These are phyloP conservation scores for Macrophya alboannulata DNA, from an alignment of 2,888 invertebrate genomes.

Conservation along the genomic window DNA sequence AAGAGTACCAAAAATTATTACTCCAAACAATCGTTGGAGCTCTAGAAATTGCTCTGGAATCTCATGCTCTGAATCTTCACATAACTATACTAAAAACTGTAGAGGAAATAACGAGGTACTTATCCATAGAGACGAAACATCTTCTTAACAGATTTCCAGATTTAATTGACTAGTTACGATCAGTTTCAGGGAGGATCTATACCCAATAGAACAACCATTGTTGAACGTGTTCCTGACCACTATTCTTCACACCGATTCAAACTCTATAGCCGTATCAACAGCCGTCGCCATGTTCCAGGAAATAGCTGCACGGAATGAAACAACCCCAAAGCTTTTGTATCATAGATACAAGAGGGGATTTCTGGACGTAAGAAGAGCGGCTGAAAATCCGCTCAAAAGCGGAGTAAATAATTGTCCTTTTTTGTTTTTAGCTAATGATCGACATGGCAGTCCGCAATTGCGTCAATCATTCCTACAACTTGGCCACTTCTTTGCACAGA, in stretches of 20 bases:
- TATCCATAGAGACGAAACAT: background rate
- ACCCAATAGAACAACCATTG: constrained; percentile 75
- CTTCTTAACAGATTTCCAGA: background rate
- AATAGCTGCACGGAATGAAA: constrained; percentile 82
- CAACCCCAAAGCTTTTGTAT: constrained; percentile 83
- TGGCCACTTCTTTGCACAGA: constrained; percentile 83
- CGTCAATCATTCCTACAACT: constrained; percentile 81
- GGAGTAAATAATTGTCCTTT: background rate
- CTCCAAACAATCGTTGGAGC: constrained; percentile 75
- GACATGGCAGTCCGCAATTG: constrained; percentile 84
- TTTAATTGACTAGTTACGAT: background rate
- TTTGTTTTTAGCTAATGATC: constrained; percentile 80
- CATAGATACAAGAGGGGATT: constrained; percentile 84
- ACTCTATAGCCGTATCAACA: constrained; percentile 80
- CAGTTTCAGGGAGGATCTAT: constrained; percentile 39
- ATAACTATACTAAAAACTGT: constrained; percentile 82
- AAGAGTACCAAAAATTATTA: constrained; percentile 79
- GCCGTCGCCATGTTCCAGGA: constrained; percentile 83
- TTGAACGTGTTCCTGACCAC: constrained; percentile 84
- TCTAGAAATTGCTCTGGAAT: constrained; percentile 78
- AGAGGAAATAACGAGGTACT: constrained; percentile 80
- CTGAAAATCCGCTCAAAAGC: background rate
- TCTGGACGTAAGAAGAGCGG: constrained; percentile 71
- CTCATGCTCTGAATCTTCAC: constrained; percentile 82
- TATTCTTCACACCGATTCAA: constrained; percentile 82